Evolutionary conservation across 1,140 invertebrate species (phyloP).

Genomic region (Drosophila gunungcola): DNA sequence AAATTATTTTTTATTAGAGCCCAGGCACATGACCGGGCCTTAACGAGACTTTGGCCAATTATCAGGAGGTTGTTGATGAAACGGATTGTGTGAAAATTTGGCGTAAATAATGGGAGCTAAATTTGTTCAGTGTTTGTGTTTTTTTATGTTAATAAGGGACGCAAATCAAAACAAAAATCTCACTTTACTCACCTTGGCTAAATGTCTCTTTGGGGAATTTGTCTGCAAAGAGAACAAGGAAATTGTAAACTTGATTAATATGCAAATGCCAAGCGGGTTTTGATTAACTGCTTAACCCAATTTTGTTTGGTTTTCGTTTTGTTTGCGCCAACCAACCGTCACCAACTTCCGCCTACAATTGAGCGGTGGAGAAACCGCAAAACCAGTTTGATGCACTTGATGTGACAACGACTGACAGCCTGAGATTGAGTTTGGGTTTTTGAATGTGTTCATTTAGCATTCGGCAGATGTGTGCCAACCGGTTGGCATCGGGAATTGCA

Average conservation of each 20-base stretch:
- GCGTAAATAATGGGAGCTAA: slow-evolving; percentile 18
- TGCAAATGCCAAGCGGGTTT: slow-evolving; percentile 67
- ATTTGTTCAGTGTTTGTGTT: slow-evolving; percentile 2
- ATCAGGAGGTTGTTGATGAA: slow-evolving; percentile 37
- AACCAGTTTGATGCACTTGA: slow-evolving; percentile 70
- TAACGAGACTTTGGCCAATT: slow-evolving; percentile 37
- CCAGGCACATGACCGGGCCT: slow-evolving; percentile 26
- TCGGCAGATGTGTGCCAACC: slow-evolving; percentile 11
- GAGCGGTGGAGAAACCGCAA: slow-evolving; percentile 31
- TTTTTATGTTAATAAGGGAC: slow-evolving; percentile 15
- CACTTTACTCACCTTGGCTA: slow-evolving; percentile 29
- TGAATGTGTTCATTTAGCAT: slow-evolving; percentile 37
- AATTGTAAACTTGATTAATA: slow-evolving; percentile 75
- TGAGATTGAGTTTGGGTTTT: slow-evolving; percentile 16
- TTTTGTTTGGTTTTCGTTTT: slow-evolving; percentile 48
- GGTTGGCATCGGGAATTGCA: slow-evolving; percentile 28
- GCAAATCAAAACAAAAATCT: slow-evolving; percentile 29
- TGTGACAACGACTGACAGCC: slow-evolving; percentile 23
- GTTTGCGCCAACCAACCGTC: slow-evolving; percentile 6
- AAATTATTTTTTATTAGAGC: slow-evolving; percentile 42
- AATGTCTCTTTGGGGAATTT: slow-evolving; percentile 29
- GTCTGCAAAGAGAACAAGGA: slow-evolving; percentile 56
- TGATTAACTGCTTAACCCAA: slow-evolving; percentile 74
- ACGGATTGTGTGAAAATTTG: slow-evolving; percentile 31
- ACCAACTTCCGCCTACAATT: slow-evolving; percentile 60